Conservation (phyloP, 1,140 invertebrate genomes). For the Pygmarrhopalites habei region DNA sequence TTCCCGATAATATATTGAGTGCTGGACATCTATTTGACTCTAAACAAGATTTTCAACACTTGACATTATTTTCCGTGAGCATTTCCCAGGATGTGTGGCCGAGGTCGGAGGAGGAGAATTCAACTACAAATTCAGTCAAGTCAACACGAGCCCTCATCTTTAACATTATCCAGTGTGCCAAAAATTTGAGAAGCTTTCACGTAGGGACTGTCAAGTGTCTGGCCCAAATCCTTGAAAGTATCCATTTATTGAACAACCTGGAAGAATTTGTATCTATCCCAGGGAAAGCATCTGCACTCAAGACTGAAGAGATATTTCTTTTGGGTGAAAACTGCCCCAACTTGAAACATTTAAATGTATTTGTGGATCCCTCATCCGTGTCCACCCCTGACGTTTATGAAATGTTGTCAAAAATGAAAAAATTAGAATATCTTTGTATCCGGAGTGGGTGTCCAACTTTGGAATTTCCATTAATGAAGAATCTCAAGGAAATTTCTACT, state of each 20-base stretch:
- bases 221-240: no score
- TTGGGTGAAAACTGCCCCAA: background rate
- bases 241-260: no score
- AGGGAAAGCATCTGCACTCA: background rate
- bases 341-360: background rate
- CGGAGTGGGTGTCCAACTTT: background rate
- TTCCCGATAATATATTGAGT: background rate
- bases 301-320: background rate
- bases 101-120: background rate
- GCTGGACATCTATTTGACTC: background rate
- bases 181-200: background rate
- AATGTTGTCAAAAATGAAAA: background rate
- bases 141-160: background rate
- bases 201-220: no score
- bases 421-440: background rate
- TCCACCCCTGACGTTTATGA: background rate
- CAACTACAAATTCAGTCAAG: background rate
- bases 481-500: background rate
- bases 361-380: background rate
- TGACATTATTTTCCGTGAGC: background rate
- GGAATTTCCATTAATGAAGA: background rate
- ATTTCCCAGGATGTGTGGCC: background rate
- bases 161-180: background rate
- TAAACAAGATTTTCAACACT: background rate
- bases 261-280: no score